Conservation (phyloP, 92 coral and sea anemone species). For the Porites cylindrica region DNA sequence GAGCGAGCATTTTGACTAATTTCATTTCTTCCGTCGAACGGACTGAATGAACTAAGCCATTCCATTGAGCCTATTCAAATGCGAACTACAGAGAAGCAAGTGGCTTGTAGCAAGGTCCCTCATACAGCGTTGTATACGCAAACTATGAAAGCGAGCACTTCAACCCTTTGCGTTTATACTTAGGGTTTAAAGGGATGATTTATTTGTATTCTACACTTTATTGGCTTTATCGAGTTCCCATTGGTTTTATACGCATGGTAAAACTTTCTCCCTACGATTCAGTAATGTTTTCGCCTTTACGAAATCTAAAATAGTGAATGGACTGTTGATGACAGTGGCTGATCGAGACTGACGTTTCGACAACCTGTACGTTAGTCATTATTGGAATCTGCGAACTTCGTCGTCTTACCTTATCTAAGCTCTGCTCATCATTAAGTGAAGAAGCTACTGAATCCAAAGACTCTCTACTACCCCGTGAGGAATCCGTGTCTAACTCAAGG, state of each 20-base stretch:
- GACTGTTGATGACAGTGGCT: too few relatives aligned
- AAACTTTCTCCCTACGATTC: too few relatives aligned
- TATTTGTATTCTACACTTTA: neutral
- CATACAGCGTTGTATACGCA: too few relatives aligned
- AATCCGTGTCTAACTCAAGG: conserved; percentile 90
- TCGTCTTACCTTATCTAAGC: conserved; percentile 39
- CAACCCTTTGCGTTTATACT: too few relatives aligned
- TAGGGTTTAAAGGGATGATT: neutral
- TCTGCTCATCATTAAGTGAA: conserved; percentile 68
- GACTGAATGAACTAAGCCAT: too few relatives aligned
- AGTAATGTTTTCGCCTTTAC: neutral
- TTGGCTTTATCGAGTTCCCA: neutral
- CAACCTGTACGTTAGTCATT: too few relatives aligned
- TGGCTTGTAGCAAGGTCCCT: too few relatives aligned
- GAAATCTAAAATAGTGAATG: neutral
- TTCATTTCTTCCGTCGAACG: neutral
- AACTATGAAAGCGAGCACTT: too few relatives aligned
- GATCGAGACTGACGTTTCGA: too few relatives aligned
- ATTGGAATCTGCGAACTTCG: too few relatives aligned
- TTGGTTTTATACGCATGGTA: neutral
- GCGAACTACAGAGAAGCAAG: too few relatives aligned
- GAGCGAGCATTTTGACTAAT: neutral
- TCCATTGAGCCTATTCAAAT: too few relatives aligned
- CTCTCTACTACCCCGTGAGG: conserved; percentile 90
- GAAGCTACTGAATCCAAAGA: conserved; percentile 89